phyloP scores from a whole-genome alignment of 2,113 vertebrate species.

The Labrus mixtus region DNA sequence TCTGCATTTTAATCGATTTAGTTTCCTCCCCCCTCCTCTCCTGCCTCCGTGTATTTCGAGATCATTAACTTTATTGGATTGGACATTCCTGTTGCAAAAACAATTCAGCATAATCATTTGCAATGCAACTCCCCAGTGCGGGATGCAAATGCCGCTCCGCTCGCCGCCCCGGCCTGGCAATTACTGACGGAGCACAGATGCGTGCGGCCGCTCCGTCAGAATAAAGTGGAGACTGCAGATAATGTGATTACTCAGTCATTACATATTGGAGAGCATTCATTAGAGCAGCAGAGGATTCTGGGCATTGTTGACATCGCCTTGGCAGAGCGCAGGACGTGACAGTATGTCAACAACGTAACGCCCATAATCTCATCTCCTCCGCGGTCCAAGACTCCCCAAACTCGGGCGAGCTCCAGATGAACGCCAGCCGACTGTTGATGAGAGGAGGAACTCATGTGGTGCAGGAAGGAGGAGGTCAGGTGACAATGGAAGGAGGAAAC shows the following conservation, averaged over 20 bases:
- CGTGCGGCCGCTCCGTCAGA: conserved; percentile 61
- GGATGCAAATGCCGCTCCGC: conserved; percentile 74
- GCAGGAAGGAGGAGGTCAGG: not conserved
- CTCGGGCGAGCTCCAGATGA: conserved; percentile 47
- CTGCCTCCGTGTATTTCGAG: conserved; percentile 75
- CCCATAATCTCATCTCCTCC: conserved; percentile 65
- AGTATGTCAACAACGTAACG: conserved; percentile 69
- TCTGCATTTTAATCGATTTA: conserved; percentile 81
- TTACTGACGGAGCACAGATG: conserved; percentile 80
- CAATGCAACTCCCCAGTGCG: conserved; percentile 72
- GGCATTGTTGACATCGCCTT: conserved; percentile 75
- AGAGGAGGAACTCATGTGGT: conserved; percentile 26
- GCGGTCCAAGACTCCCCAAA: conserved; percentile 53
- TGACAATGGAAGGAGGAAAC: not conserved
- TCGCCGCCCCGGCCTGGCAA: conserved; percentile 72
- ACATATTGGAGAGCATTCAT: conserved; percentile 81
- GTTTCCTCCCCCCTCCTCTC: conserved; percentile 39
- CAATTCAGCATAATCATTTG: conserved; percentile 83
- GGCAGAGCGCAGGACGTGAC: conserved; percentile 60
- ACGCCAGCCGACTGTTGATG: conserved; percentile 57
- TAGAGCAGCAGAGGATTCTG: conserved; percentile 74
- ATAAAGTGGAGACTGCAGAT: conserved; percentile 79
- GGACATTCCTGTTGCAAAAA: conserved; percentile 84
- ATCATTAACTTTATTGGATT: conserved; percentile 85
- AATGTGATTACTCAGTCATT: conserved; percentile 85